A percentile compares a stretch with the other conserved stretches of the same genome.
Evolutionary conservation across 1,140 invertebrate species (phyloP).

Genomic region (Tetramorium alpestre): DNA sequence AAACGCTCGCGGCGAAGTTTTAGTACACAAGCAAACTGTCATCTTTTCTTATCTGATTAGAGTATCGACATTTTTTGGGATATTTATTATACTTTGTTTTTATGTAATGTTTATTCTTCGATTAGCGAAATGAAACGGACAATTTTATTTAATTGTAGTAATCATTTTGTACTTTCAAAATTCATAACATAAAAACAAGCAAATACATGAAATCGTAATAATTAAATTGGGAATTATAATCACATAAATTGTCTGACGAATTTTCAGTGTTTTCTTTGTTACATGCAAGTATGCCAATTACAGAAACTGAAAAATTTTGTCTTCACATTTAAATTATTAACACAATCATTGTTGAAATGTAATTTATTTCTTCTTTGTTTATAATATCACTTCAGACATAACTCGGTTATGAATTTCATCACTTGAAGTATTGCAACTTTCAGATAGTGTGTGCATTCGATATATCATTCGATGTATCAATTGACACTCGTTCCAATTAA

Average conservation of each 20-base stretch:
- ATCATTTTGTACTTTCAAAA: background rate
- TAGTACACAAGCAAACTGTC: background rate
- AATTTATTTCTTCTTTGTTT: background rate
- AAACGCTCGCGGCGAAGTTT: slow-evolving; percentile 3
- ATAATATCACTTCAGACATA: background rate
- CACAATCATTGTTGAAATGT: background rate
- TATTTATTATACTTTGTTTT: background rate
- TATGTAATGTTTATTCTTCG: background rate
- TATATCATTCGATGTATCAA: background rate
- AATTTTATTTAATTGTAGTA: background rate
- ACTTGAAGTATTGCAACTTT: slow-evolving; percentile 5
- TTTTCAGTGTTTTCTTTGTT: background rate
- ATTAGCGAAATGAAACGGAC: background rate
- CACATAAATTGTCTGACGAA: background rate
- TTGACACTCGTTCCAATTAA: slow-evolving; percentile 45
- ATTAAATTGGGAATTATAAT: slow-evolving; percentile 13
- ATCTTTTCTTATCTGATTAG: slow-evolving; percentile 14
- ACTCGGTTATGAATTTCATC: background rate
- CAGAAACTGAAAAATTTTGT: background rate
- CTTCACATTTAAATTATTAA: background rate
- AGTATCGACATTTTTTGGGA: slow-evolving; percentile 1
- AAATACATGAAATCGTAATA: background rate
- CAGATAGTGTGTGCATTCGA: background rate
- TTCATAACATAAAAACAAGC: background rate
- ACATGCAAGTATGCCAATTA: background rate